Percentiles rank a stretch among this genome's conserved stretches.
phyloP scores from a whole-genome alignment of 2,113 vertebrate species.

The Nettapus auritus region DNA sequence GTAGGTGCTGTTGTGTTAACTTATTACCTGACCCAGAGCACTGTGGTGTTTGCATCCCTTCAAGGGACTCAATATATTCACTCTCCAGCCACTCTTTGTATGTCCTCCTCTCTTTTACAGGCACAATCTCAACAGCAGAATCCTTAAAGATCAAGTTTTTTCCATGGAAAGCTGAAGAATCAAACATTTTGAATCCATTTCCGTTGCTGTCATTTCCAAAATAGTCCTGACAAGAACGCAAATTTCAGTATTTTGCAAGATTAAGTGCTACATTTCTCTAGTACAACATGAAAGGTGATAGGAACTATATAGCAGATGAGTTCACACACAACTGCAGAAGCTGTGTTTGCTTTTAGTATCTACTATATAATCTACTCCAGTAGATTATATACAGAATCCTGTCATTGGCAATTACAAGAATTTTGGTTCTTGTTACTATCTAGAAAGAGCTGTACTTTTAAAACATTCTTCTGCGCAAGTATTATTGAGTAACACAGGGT shows the following conservation, averaged over 20 bases:
- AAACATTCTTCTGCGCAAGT: background rate
- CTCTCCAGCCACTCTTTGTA: slow-evolving; percentile 89
- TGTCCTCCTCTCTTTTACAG: slow-evolving; percentile 82
- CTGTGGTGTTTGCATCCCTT: slow-evolving; percentile 78
- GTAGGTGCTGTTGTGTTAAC: background rate
- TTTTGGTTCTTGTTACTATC: background rate
- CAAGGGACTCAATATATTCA: slow-evolving; percentile 83
- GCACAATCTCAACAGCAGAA: slow-evolving; percentile 80
- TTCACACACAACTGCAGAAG: background rate
- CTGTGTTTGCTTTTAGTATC: background rate
- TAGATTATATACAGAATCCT: background rate
- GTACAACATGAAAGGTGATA: background rate
- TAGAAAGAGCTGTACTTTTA: background rate
- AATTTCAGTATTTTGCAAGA: background rate
- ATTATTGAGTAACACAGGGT: background rate
- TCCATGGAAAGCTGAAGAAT: slow-evolving; percentile 83
- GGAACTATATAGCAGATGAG: background rate
- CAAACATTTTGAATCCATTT: slow-evolving; percentile 90
- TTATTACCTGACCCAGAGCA: slow-evolving; percentile 80
- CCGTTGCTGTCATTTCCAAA: slow-evolving; percentile 78
- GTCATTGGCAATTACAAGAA: background rate
- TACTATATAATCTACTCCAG: background rate
- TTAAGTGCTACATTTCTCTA: background rate
- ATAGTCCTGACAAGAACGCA: slow-evolving; percentile 75
- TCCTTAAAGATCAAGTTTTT: slow-evolving; percentile 94